These are phyloP conservation scores for Mesaphorura yosii DNA, from an alignment of 1,140 invertebrate species.

Conservation along the genomic window DNA sequence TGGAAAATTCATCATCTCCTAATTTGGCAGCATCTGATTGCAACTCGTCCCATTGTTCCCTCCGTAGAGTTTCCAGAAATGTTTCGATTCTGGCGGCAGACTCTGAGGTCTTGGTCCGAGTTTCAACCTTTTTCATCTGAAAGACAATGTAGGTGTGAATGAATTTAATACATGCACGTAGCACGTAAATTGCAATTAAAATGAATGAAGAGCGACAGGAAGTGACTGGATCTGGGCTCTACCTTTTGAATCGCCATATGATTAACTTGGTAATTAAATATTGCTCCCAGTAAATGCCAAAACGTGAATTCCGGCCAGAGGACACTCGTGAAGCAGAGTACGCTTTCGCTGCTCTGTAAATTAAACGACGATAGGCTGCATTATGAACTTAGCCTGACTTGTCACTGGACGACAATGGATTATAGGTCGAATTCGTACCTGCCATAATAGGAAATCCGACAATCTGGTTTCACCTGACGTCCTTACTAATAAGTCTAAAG, in stretches of 20 bases:
- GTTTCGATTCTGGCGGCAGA: neutral
- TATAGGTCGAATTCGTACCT: slow-evolving; percentile 51
- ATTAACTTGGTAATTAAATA: slow-evolving; percentile 70
- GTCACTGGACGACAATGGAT: no score
- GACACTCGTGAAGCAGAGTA: slow-evolving; percentile 64
- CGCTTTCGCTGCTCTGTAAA: slow-evolving; percentile 53
- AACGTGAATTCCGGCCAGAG: slow-evolving; percentile 89
- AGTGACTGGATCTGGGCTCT: neutral
- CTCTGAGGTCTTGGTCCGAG: no score
- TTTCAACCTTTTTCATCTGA: no score
- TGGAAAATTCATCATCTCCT: no score
- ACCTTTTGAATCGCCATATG: slow-evolving; percentile 29
- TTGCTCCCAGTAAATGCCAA: slow-evolving; percentile 73
- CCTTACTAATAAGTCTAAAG: slow-evolving; percentile 80
- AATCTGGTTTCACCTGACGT: slow-evolving; percentile 92
- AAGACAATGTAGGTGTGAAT: no score
- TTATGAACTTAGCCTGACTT: neutral
- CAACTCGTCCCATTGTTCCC: neutral
- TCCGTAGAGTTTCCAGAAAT: neutral
- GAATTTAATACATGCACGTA: no score
- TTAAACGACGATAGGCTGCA: slow-evolving; percentile 20
- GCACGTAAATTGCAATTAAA: no score
- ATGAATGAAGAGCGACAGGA: no score
- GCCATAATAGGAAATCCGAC: slow-evolving; percentile 95
- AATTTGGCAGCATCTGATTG: no score